Evolutionary conservation across 2,888 invertebrate genomes (phyloP), one percentile per base, ranked within the genome.

Genomic region (Platerodrilus igneus): DNA sequence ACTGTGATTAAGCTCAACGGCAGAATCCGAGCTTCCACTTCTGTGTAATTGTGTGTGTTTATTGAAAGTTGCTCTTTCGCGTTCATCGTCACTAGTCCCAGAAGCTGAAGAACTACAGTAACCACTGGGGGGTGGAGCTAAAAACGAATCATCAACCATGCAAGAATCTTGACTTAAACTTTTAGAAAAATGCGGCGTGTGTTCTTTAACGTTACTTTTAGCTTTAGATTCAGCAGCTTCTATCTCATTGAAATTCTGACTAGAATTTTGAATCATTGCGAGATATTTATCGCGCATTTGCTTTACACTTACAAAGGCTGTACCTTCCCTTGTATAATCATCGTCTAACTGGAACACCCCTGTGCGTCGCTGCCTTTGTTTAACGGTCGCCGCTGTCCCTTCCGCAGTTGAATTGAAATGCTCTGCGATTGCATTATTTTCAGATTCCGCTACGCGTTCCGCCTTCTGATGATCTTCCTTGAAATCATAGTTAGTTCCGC

Each of bases 1-100:
- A 51, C 73, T 73, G 30, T 71, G 68, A 15, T 67, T 38, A 19
- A 55, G 37, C 3, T 63, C 63, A 22, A 69, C 70, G 2, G 74
- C 74, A 19, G 73, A 74, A 57, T 75, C 75, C 2, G 71, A 70
- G 55, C 73, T 73, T 34, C 67, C 71, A 54, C 72, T 70, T 49
- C 72, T 63, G 29, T 65, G 61, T 30, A 71, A 68, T 29, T 55
- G 47, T n/a, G 42, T 41, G 27, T 56, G 51, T 25, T 47, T 37
- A 6, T 27, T 44, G 51, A 52, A 55, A 31, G 15, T 50, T n/a
- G n/a, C n/a, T 37, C 52, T 57, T 9, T 61, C 64, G 4, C 52
- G 52, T 42, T 67, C 67, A 32, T 68, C 67, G 35, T 67, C 67
- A 41, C 67, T 67, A 11, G 57, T 60, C 1, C 60, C 65, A 3